Evolutionary conservation across 2,797 vertebrate genomes (phyloP).

Genomic region (Cuculus canorus): DNA sequence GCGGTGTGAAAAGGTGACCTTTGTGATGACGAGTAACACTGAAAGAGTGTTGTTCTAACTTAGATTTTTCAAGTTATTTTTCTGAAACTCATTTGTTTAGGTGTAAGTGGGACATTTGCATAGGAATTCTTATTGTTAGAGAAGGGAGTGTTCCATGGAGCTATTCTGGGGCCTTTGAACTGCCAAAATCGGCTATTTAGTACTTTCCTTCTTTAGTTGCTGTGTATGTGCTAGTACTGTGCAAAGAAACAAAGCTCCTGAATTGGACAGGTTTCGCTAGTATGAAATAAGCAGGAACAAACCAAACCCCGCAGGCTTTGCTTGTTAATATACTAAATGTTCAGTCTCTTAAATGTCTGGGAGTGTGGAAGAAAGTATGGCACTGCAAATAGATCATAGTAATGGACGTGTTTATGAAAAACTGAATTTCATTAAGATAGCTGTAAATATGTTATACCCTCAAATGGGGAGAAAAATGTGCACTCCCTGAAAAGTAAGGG

Average conservation of each 20-base stretch:
- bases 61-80: background rate
- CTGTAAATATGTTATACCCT: background rate
- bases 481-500: background rate
- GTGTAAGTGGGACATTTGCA: background rate
- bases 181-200: background rate
- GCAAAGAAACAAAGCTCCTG: background rate
- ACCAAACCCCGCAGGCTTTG: fast-evolving
- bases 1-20: background rate
- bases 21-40: background rate
- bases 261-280: background rate
- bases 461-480: background rate
- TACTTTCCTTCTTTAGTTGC: background rate
- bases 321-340: background rate
- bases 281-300: background rate
- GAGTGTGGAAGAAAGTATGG: background rate
- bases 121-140: background rate
- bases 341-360: background rate
- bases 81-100: background rate
- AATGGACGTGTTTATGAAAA: background rate
- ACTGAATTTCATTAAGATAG: background rate
- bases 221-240: background rate
- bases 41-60: background rate
- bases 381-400: background rate
- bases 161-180: background rate
- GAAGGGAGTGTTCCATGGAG: background rate